These are phyloP conservation scores for Kryptolebias marmoratus DNA, from an alignment of 2,113 vertebrate genomes.

Conservation along the genomic window DNA sequence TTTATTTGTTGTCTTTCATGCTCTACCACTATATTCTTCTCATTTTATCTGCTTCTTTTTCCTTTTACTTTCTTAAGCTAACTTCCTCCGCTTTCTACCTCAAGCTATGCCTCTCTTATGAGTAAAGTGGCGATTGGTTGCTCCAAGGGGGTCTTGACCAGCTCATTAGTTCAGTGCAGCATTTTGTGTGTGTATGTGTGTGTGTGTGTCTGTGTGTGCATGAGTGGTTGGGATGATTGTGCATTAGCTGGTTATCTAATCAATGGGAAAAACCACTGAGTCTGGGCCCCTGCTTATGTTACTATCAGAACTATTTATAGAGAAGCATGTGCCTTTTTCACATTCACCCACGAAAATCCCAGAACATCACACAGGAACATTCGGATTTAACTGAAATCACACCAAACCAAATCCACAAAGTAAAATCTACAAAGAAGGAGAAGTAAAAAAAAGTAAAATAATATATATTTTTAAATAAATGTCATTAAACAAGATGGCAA, in stretches of 20 bases:
- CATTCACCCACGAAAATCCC: slow-evolving; percentile 21
- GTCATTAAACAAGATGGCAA: not conserved
- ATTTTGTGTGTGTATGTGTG: slow-evolving; percentile 38
- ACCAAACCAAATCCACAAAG: too few relatives aligned
- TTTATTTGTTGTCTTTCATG: not conserved
- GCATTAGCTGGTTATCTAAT: slow-evolving; percentile 95
- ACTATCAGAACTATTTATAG: slow-evolving; percentile 69
- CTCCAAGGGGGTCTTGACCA: slow-evolving; percentile 68
- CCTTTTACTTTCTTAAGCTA: slow-evolving; percentile 1
- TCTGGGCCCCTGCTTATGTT: slow-evolving; percentile 82
- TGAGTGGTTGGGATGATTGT: slow-evolving; percentile 83
- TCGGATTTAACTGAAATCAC: not conserved
- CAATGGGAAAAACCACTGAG: slow-evolving; percentile 97
- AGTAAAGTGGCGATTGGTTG: slow-evolving; percentile 53
- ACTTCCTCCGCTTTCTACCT: slow-evolving; percentile 6
- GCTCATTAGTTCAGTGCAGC: slow-evolving; percentile 59
- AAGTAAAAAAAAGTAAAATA: not conserved
- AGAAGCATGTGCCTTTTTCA: slow-evolving; percentile 20
- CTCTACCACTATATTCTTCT: not conserved
- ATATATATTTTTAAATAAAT: too few relatives aligned
- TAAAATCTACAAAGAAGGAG: not conserved
- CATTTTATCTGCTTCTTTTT: slow-evolving; percentile 4
- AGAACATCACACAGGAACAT: slow-evolving; percentile 20
- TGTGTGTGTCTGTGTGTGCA: slow-evolving; percentile 15
- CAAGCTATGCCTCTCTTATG: slow-evolving; percentile 28